Percentiles rank a stretch among this genome's conserved stretches.
phyloP scores from a whole-genome alignment of 1,140 invertebrate genomes.

The Micrasema minimum region DNA sequence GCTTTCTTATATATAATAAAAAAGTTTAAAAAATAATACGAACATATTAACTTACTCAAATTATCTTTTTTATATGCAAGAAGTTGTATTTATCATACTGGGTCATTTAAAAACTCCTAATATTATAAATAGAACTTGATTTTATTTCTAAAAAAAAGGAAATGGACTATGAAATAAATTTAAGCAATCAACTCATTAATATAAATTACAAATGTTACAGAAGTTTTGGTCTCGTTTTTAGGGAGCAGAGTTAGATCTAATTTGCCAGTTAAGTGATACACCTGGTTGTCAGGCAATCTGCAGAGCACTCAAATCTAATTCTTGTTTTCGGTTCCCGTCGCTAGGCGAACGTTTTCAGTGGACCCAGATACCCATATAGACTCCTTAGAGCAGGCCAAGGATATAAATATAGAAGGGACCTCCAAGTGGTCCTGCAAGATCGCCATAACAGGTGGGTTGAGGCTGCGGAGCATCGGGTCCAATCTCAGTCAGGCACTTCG shows the following conservation, averaged over 20 bases:
- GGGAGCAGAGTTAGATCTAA: neutral
- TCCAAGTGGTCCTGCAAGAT: slow-evolving; percentile 99
- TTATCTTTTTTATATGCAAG: too few species aligned
- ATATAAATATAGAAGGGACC: slow-evolving; percentile 97
- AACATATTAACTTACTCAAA: too few species aligned
- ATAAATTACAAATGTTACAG: too few species aligned
- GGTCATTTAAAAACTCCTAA: too few species aligned
- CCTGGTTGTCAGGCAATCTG: slow-evolving; percentile 14
- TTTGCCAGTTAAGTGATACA: neutral
- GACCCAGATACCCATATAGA: slow-evolving; percentile 99
- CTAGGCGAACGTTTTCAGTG: slow-evolving; percentile 94
- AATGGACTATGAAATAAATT: too few species aligned
- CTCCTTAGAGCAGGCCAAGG: slow-evolving; percentile 97
- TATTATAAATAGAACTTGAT: too few species aligned
- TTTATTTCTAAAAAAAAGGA: too few species aligned
- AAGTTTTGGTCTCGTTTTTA: neutral
- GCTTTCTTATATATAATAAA: too few species aligned
- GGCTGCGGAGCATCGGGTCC: slow-evolving; percentile 61
- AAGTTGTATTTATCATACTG: too few species aligned
- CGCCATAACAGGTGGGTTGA: slow-evolving; percentile 90
- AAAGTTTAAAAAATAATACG: too few species aligned
- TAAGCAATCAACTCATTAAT: too few species aligned
- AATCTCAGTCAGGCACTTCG: slow-evolving; percentile 1
- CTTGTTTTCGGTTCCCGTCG: slow-evolving; percentile 44
- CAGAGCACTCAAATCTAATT: slow-evolving; percentile 48